Evolutionary conservation across 2,888 invertebrate genomes (phyloP).

Genomic region (Hemithea aestivaria): DNA sequence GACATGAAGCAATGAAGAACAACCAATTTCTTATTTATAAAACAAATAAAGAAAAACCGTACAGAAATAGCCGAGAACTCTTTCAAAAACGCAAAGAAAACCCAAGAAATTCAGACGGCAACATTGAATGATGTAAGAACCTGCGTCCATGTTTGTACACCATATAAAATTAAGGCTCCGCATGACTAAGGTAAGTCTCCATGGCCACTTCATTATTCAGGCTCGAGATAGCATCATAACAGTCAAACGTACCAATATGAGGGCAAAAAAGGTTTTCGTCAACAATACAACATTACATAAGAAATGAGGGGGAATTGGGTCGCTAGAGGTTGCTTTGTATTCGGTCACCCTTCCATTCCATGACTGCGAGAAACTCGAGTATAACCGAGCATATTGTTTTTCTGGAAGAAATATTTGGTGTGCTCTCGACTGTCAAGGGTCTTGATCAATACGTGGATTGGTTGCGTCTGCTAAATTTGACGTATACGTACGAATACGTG

Average conservation of each 20-base stretch:
- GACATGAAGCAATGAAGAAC: too few relatives aligned
- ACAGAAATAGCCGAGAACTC: too few relatives aligned
- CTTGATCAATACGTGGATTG: too few relatives aligned
- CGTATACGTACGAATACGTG: too few relatives aligned
- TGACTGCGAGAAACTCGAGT: conserved; percentile 20
- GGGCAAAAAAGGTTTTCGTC: conserved; percentile 15
- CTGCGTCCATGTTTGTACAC: conserved; percentile 2
- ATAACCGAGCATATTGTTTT: conserved; percentile 18
- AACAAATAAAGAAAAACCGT: too few relatives aligned
- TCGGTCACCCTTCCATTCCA: conserved; percentile 30
- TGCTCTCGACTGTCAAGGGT: conserved; percentile 7
- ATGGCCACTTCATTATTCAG: conserved; percentile 11
- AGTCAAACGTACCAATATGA: conserved; percentile 12
- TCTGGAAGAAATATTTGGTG: conserved; percentile 11
- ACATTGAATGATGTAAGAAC: too few relatives aligned
- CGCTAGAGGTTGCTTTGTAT: conserved; percentile 28
- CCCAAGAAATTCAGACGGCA: too few relatives aligned
- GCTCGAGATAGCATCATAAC: conserved; percentile 11
- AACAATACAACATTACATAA: conserved; percentile 33
- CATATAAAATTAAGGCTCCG: conserved; percentile 7
- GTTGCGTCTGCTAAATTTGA: too few relatives aligned
- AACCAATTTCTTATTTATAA: too few relatives aligned
- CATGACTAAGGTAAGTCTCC: too few relatives aligned
- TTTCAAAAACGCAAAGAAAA: too few relatives aligned
- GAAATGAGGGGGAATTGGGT: conserved; percentile 39